A percentile compares a stretch with the other conserved stretches of the same genome.
These are phyloP conservation scores for Thomomys bottae DNA, from an alignment of 2,113 vertebrate genomes.

Conservation along the genomic window DNA sequence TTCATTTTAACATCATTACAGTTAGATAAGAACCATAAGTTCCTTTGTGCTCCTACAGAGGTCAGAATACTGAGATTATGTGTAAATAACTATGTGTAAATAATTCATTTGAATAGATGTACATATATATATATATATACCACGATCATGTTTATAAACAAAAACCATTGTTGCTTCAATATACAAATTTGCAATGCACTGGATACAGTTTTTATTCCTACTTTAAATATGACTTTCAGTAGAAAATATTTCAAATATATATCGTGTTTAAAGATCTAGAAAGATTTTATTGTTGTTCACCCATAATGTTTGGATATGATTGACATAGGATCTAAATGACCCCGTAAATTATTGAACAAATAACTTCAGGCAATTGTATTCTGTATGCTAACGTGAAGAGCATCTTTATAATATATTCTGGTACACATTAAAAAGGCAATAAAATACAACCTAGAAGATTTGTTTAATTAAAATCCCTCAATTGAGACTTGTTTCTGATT, in stretches of 20 bases:
- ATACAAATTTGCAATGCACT: not conserved
- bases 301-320: not conserved
- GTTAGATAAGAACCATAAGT: too few relatives aligned
- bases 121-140: not conserved
- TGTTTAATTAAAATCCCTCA: slow-evolving; percentile 82
- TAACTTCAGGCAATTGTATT: not conserved
- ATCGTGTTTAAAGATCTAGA: not conserved
- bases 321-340: not conserved
- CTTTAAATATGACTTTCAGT: not conserved
- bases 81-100: not conserved
- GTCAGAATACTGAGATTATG: fast-evolving
- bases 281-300: not conserved
- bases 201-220: not conserved
- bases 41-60: not conserved
- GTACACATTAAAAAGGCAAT: not conserved
- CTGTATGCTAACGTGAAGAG: not conserved
- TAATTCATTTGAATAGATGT: not conserved
- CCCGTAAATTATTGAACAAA: not conserved
- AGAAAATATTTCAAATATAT: not conserved
- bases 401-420: not conserved
- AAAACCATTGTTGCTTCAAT: not conserved
- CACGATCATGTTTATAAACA: not conserved
- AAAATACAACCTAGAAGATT: slow-evolving; percentile 47
- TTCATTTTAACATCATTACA: too few relatives aligned
- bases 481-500: slow-evolving; percentile 72